phyloP scores from a whole-genome alignment of 2,888 invertebrate genomes.

The Melieria picta region DNA sequence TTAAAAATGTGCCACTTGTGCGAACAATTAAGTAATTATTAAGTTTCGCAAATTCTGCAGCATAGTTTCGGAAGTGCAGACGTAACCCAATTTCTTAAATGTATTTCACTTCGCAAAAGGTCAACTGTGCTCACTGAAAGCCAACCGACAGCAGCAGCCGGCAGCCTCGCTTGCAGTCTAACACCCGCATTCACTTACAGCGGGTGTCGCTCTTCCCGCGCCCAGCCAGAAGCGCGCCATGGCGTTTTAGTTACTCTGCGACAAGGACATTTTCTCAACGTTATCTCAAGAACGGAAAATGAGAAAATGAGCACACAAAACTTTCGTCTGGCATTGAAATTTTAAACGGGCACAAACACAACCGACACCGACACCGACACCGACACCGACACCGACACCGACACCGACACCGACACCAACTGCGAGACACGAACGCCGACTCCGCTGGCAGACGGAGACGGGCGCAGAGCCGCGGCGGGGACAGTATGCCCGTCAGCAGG shows the following conservation, averaged over 20 bases:
- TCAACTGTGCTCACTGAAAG: no score
- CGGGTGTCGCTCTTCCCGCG: not conserved
- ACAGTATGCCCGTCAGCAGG: not conserved
- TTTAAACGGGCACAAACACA: constrained; percentile 25
- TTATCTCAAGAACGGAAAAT: constrained; percentile 30
- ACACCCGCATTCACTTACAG: constrained; percentile 2
- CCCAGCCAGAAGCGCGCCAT: constrained; percentile 15
- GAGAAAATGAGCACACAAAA: constrained; percentile 41
- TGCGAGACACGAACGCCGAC: constrained; percentile 4
- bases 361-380: no score
- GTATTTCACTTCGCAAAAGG: not conserved
- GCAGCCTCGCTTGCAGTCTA: not conserved
- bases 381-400: no score
- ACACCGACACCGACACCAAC: not conserved
- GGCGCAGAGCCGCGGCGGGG: not conserved
- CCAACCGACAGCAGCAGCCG: no score
- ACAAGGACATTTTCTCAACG: constrained; percentile 48
- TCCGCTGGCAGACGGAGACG: constrained; percentile 2
- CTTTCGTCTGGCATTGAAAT: constrained; percentile 45
- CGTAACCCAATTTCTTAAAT: no score
- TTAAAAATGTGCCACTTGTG: no score
- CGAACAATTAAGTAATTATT: no score
- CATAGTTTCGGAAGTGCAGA: no score
- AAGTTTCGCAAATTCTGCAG: no score
- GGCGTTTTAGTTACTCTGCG: constrained; percentile 49